phyloP scores from a whole-genome alignment of 2,888 invertebrate genomes.

The Ochropleura plecta region DNA sequence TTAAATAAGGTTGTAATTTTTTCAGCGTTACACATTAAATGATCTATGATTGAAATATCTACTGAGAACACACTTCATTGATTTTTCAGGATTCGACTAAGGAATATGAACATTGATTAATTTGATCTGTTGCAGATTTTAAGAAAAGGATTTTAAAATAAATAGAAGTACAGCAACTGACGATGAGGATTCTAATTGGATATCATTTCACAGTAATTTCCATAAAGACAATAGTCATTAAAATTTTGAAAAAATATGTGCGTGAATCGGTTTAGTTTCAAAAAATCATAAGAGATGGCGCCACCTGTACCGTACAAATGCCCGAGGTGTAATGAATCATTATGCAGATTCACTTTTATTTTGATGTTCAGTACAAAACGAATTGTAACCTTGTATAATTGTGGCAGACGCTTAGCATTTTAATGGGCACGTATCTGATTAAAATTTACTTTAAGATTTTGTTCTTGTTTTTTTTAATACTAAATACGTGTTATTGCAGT shows the following conservation, averaged over 20 bases:
- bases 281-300: constrained; percentile 64
- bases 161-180: no score
- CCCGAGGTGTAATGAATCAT: constrained; percentile 3
- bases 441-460: constrained; percentile 3
- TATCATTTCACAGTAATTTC: neutral
- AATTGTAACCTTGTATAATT: constrained; percentile 34
- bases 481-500: no score
- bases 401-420: constrained; percentile 37
- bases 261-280: constrained; percentile 14
- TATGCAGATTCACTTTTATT: constrained; percentile 43
- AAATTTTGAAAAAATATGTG: neutral
- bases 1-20: neutral
- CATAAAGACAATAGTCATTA: neutral
- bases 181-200: neutral
- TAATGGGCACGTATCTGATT: constrained; percentile 37
- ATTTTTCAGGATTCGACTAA: neutral
- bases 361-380: constrained; percentile 24
- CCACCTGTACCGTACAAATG: constrained; percentile 36
- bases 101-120: neutral
- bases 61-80: neutral
- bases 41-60: neutral
- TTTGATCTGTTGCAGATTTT: neutral
- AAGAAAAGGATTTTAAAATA: neutral
- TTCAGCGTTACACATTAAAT: neutral
- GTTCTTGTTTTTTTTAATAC: neutral